These are phyloP conservation scores for Poeciliopsis presidionis DNA, from an alignment of 2,797 vertebrate species.

Conservation along the genomic window DNA sequence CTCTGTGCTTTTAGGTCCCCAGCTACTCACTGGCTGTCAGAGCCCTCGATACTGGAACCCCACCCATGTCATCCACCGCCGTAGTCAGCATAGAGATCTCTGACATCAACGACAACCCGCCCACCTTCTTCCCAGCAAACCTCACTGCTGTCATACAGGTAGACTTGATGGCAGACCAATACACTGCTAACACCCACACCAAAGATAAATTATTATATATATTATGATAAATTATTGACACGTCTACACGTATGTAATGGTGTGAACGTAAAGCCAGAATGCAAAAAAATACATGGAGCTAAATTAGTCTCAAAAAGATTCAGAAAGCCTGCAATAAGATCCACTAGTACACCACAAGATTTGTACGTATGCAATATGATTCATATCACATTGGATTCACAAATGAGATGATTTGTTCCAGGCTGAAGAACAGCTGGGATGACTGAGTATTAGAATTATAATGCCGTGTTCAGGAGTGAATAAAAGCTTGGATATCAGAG, in stretches of 20 bases:
- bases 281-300: too few species aligned
- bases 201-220: not conserved
- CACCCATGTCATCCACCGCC: slow-evolving; percentile 89
- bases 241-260: not conserved
- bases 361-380: not conserved
- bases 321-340: not conserved
- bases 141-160: slow-evolving; percentile 95
- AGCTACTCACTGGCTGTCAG: slow-evolving; percentile 88
- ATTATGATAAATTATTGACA: not conserved
- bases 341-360: not conserved
- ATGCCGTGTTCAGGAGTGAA: not conserved
- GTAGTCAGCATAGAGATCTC: slow-evolving; percentile 92
- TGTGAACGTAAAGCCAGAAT: not conserved
- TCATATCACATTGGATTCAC: not conserved
- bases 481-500: not conserved
- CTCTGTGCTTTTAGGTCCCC: slow-evolving; percentile 81
- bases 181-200: not conserved
- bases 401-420: not conserved
- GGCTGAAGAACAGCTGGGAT: not conserved
- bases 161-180: not conserved
- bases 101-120: slow-evolving; percentile 95
- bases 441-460: not conserved
- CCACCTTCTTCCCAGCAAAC: slow-evolving; percentile 90
- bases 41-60: slow-evolving; percentile 88
- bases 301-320: not conserved